phyloP scores from a whole-genome alignment of 2,888 invertebrate genomes.

The Tachina grossa region DNA sequence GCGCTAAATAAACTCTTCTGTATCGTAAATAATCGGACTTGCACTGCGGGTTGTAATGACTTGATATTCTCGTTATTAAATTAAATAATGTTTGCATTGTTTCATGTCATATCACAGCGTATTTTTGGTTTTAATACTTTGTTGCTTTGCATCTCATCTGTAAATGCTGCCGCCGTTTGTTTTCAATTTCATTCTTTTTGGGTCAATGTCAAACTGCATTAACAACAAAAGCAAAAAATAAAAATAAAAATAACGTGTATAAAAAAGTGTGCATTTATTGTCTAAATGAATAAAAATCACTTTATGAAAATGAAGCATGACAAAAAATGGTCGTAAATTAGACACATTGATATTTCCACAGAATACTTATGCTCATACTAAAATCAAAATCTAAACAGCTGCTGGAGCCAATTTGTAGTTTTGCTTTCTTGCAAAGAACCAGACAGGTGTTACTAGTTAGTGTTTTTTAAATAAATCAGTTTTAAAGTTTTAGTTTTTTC shows the following conservation, averaged over 20 bases:
- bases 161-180: constrained; percentile 35
- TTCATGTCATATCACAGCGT: constrained; percentile 11
- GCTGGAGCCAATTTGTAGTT: neutral
- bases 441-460: neutral
- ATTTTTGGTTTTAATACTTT: constrained; percentile 2
- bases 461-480: neutral
- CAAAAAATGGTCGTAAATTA: constrained; percentile 16
- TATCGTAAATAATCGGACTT: neutral
- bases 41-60: constrained; percentile 11
- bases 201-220: constrained; percentile 69
- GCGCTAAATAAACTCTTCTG: neutral
- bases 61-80: constrained; percentile 16
- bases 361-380: neutral
- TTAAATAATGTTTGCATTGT: constrained; percentile 17
- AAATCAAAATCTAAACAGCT: neutral
- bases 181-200: constrained; percentile 64
- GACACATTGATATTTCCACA: constrained; percentile 28
- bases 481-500: neutral
- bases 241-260: constrained; percentile 13
- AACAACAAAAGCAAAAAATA: constrained; percentile 34
- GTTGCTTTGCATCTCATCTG: constrained; percentile 20
- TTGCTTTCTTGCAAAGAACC: constrained; percentile 12
- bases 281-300: constrained; percentile 65
- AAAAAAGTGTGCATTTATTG: constrained; percentile 51
- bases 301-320: constrained; percentile 27